Evolutionary conservation across 2,797 vertebrate species (phyloP), one percentile per base, ranked within the genome.

Genomic region (Remorina albescens): DNA sequence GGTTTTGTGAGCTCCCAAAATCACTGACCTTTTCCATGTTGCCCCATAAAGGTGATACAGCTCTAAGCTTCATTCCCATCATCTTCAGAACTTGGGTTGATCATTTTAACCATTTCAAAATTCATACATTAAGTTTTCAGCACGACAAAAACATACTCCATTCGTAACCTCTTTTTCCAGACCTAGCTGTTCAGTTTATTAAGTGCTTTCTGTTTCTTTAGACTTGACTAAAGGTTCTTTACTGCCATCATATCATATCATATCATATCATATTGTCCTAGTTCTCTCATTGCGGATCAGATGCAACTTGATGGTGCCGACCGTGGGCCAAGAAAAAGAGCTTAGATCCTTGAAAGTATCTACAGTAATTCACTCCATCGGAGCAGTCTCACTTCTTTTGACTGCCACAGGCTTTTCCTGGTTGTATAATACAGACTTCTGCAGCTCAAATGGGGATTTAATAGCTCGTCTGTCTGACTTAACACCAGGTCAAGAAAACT

Each of bases 401-500:
- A 74, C 32, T 36, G 82, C 87, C 67, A 49, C 77, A 67, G 91
- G 86, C 84, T 71, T 81, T 86, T 90, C 85, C 82, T 81, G 84
- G 75, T 85, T 74, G 75, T 88, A 87, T 89, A 89, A 89, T 15
- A 37, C 78, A 70, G 74, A 67, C 64, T 80, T 82, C 81, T 86
- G 74, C 67, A 79, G 80, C 84, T 88, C 81, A 85, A 83, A 84
- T 54, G 47, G 65, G 73, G 86, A 87, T 86, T 87, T 87, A 87
- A 89, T 86, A 81, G 78, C 84, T 85, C 85, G 85, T 90, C 84
- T 88, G 71, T 83, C 63, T 75, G 81, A 86, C 74, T 92, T 85
- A 74, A 83, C 70, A 56, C 71, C 36, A 13, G 81, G 70, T 84
- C 78, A 84, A 50, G 76, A 86, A 84, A 84, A 65, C 56, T 26